A percentile compares a stretch with the other conserved stretches of the same genome.
Conservation (phyloP, 2,113 vertebrate genomes). For the Recurvirostra avosetta region DNA sequence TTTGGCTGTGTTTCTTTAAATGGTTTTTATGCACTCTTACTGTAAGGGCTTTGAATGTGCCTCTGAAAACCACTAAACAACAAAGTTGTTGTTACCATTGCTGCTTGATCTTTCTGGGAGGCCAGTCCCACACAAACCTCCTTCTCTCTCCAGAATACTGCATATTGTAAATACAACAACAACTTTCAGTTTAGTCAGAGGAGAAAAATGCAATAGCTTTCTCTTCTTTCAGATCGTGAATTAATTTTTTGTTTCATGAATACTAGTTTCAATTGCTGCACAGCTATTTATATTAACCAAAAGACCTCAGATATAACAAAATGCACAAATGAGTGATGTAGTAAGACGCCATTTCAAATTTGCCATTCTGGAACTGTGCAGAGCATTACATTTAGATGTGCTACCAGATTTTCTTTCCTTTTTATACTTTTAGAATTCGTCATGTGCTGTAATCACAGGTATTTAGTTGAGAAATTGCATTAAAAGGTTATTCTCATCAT, state of each 20-base stretch:
- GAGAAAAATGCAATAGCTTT: slow-evolving; percentile 55
- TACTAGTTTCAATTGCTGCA: slow-evolving; percentile 12
- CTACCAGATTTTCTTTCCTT: not conserved
- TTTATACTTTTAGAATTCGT: not conserved
- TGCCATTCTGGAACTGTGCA: not conserved
- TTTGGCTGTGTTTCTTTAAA: slow-evolving; percentile 37
- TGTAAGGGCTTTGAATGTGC: slow-evolving; percentile 44
- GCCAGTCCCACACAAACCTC: slow-evolving; percentile 58
- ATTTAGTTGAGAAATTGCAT: not conserved
- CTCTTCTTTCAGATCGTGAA: slow-evolving; percentile 30
- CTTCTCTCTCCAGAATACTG: slow-evolving; percentile 43
- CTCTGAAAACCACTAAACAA: slow-evolving; percentile 56
- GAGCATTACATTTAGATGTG: not conserved
- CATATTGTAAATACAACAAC: slow-evolving; percentile 55
- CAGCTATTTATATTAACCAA: not conserved
- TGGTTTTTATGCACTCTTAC: not conserved
- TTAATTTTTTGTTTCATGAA: slow-evolving; percentile 26
- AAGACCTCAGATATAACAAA: not conserved
- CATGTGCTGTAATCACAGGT: not conserved
- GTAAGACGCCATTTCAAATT: not conserved
- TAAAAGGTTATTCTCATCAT: not conserved
- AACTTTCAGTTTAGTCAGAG: slow-evolving; percentile 54
- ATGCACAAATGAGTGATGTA: not conserved
- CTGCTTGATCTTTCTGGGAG: slow-evolving; percentile 67
- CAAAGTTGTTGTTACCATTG: slow-evolving; percentile 54